These are phyloP conservation scores for Reticulitermes speratus DNA, from an alignment of 1,140 invertebrate species.

Conservation along the genomic window DNA sequence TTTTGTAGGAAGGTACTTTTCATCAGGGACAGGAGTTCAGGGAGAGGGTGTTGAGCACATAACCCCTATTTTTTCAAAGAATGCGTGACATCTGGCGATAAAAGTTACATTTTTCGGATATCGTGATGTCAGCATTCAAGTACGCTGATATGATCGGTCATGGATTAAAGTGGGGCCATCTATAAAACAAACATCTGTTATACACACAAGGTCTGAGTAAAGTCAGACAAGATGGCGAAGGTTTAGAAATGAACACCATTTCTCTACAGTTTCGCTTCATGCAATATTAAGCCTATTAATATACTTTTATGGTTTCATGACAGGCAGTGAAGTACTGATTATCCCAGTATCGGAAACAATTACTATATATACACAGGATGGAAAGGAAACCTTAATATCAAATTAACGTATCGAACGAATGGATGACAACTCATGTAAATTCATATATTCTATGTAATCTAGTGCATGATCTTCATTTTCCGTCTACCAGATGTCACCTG, in stretches of 20 bases:
- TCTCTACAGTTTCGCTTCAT: not conserved
- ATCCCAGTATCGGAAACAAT: not conserved
- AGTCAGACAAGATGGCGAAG: not conserved
- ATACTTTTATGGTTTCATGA: not conserved
- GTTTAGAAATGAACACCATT: not conserved
- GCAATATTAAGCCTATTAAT: not conserved
- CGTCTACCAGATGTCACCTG: conserved; percentile 13
- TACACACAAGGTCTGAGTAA: not conserved
- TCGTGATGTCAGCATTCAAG: too few relatives aligned
- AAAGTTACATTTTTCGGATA: too few relatives aligned
- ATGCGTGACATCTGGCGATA: too few relatives aligned
- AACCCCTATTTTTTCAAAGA: too few relatives aligned
- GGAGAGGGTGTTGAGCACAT: too few relatives aligned
- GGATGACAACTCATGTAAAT: conserved; percentile 16
- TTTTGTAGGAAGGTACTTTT: too few relatives aligned
- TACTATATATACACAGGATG: not conserved
- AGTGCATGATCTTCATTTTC: not conserved
- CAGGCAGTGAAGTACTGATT: not conserved
- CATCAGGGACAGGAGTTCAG: too few relatives aligned
- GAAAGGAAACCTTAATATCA: not conserved
- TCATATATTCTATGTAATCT: not conserved
- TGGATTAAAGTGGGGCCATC: too few relatives aligned
- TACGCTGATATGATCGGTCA: too few relatives aligned
- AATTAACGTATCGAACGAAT: not conserved
- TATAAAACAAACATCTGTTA: not conserved